These are phyloP conservation scores for Pyrrhopygopsis socrates DNA, from an alignment of 2,888 invertebrate genomes.

Conservation along the genomic window DNA sequence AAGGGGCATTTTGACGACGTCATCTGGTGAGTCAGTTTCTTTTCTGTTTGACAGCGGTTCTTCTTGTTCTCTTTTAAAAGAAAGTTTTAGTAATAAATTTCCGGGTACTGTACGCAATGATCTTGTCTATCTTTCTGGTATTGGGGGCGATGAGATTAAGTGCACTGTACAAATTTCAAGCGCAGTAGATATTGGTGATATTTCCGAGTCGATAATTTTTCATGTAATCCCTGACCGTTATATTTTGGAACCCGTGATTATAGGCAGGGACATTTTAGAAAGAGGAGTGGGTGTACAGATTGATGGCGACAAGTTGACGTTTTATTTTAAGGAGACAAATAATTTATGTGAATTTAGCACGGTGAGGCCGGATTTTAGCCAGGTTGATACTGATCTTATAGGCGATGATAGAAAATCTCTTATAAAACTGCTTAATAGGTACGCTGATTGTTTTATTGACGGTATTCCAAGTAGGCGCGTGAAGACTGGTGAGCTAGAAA, in stretches of 20 bases:
- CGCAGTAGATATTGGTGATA: neutral
- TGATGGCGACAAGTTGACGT: conserved; percentile 18
- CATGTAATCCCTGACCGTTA: conserved; percentile 32
- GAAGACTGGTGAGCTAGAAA: conserved; percentile 65
- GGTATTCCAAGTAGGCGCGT: conserved; percentile 74
- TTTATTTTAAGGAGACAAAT: conserved; percentile 6
- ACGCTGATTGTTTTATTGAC: conserved; percentile 67
- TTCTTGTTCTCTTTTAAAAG: conserved; percentile 39
- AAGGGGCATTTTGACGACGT: conserved; percentile 38
- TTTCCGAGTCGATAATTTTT: neutral
- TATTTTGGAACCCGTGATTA: conserved; percentile 31
- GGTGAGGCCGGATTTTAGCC: neutral
- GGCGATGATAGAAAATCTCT: conserved; percentile 19
- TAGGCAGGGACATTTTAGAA: conserved; percentile 60
- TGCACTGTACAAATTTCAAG: conserved; percentile 18
- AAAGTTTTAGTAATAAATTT: conserved; percentile 38
- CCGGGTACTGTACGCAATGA: conserved; percentile 63
- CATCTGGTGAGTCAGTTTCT: conserved; percentile 45
- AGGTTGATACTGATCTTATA: conserved; percentile 68
- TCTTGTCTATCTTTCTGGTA: conserved; percentile 68
- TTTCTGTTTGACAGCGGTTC: conserved; percentile 55
- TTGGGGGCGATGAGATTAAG: conserved; percentile 60
- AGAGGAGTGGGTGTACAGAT: conserved; percentile 31
- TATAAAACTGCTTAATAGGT: conserved; percentile 14
- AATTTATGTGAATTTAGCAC: conserved; percentile 5